Conservation (phyloP, 2,113 vertebrate genomes). For the rabbit (Oryctolagus cuniculus) region DNA sequence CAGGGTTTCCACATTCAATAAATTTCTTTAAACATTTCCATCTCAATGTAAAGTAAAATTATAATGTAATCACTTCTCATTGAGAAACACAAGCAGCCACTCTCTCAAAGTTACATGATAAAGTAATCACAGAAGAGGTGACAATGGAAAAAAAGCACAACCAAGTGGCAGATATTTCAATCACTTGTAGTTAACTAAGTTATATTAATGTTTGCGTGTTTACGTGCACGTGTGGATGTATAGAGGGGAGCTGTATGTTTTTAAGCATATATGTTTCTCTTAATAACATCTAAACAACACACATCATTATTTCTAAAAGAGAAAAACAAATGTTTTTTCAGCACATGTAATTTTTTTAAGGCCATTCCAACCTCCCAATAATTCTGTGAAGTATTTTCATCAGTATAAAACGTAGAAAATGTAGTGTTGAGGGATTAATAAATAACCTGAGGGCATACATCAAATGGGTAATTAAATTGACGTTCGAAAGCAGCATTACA, state of each 20-base stretch:
- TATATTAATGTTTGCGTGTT: neutral
- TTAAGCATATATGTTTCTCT: neutral
- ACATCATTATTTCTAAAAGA: neutral
- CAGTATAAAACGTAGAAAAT: neutral
- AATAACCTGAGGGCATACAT: neutral
- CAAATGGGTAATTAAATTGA: conserved; percentile 5
- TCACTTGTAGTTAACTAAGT: neutral
- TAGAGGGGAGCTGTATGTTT: neutral
- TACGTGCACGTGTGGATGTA: neutral
- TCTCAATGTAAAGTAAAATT: neutral
- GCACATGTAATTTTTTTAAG: neutral
- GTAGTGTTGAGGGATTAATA: neutral
- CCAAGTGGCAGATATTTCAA: neutral
- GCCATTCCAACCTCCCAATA: neutral
- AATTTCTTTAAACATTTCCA: neutral
- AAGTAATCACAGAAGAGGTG: neutral
- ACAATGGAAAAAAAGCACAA: neutral
- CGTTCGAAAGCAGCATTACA: neutral
- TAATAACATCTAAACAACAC: neutral
- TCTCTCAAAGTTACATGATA: neutral
- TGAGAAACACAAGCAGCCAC: neutral
- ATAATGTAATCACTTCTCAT: neutral
- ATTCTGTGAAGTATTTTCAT: neutral
- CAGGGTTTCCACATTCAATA: neutral
- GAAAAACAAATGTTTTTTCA: conserved; percentile 7